Evolutionary conservation across 2,888 invertebrate genomes (phyloP).

Genomic region (Meteorus cinctellus): DNA sequence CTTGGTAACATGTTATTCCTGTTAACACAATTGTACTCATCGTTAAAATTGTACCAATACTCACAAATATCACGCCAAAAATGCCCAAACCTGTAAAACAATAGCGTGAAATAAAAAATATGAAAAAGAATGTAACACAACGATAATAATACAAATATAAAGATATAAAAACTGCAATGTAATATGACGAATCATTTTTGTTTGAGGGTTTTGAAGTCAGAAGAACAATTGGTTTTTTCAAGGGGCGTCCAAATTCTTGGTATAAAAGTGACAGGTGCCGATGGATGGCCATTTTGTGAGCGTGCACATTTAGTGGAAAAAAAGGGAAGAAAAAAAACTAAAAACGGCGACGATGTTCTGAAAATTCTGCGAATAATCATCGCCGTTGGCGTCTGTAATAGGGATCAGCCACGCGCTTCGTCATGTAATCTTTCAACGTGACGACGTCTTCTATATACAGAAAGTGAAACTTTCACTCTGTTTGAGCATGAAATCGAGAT

Average conservation of each 20-base stretch:
- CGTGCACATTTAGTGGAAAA: neutral
- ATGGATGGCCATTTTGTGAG: neutral
- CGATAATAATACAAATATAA: neutral
- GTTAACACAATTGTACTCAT: constrained; percentile 63
- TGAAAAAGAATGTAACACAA: constrained; percentile 1
- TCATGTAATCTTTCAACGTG: constrained; percentile 19
- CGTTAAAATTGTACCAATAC: constrained; percentile 61
- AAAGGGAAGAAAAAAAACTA: too few relatives aligned
- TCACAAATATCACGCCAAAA: constrained; percentile 63
- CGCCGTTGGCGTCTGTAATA: neutral
- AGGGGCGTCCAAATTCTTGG: neutral
- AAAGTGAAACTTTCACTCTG: constrained; percentile 34
- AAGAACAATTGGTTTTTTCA: neutral
- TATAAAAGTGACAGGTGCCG: constrained; percentile 17
- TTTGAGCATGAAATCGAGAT: neutral
- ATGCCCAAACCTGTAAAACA: constrained; percentile 63
- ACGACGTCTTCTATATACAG: neutral
- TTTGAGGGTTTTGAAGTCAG: neutral
- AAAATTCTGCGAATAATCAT: constrained; percentile 7
- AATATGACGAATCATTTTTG: constrained; percentile 3
- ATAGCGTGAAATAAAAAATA: neutral
- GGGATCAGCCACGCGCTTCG: constrained; percentile 29
- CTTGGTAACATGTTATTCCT: constrained; percentile 62
- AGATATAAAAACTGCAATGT: neutral
- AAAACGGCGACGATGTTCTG: too few relatives aligned